Conservation (phyloP, 2,888 invertebrate species). For the Timema podura region DNA sequence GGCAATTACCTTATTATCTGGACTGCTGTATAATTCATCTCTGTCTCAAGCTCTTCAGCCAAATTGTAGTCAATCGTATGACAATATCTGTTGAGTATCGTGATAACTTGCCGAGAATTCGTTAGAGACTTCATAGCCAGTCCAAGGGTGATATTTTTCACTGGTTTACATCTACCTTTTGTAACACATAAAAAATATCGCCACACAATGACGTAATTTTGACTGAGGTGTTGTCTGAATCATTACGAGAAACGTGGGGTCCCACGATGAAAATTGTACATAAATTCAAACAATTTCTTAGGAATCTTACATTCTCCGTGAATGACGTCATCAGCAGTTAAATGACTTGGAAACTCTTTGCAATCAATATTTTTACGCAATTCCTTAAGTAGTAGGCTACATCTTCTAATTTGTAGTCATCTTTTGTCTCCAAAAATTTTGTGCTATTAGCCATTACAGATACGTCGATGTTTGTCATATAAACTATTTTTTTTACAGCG, state of each 20-base stretch:
- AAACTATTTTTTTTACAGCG: neutral
- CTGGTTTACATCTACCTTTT: neutral
- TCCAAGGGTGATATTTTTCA: neutral
- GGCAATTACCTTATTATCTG: conserved; percentile 3
- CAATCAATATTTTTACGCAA: neutral
- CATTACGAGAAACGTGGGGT: neutral
- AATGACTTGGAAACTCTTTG: neutral
- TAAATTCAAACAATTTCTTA: conserved; percentile 1
- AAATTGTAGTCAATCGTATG: conserved; percentile 4
- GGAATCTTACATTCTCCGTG: conserved; percentile 1
- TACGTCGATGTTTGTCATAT: neutral
- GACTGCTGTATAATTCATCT: conserved; percentile 2
- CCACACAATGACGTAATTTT: conserved; percentile 2
- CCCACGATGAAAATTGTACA: conserved; percentile 1
- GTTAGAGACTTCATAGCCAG: conserved; percentile 9
- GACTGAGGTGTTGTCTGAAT: neutral
- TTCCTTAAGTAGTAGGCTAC: neutral
- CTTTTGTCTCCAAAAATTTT: neutral
- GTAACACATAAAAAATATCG: neutral
- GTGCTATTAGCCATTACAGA: neutral
- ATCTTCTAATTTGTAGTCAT: neutral
- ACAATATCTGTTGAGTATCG: neutral
- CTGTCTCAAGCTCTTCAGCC: neutral
- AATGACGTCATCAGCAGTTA: conserved; percentile 3
- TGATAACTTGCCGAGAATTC: conserved; percentile 6